These are phyloP conservation scores for Chymomyza costata DNA, from an alignment of 1,140 invertebrate genomes.

Conservation along the genomic window DNA sequence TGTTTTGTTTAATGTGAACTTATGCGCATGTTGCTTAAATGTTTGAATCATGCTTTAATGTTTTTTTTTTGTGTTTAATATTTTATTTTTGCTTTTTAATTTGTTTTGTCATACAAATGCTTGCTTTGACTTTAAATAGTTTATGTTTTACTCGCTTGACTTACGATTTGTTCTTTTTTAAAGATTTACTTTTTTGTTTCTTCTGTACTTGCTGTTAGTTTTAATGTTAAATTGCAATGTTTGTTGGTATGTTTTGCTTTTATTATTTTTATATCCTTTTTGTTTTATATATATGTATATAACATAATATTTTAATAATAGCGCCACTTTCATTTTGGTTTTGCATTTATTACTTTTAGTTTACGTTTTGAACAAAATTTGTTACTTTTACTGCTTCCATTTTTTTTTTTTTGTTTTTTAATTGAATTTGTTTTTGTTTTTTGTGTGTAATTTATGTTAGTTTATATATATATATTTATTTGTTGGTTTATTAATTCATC, in stretches of 20 bases:
- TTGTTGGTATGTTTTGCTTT: not conserved
- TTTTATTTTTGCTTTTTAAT: not conserved
- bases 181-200: too few relatives aligned
- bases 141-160: not conserved
- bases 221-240: not conserved
- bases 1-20: constrained; percentile 28
- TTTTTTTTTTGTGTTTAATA: too few relatives aligned
- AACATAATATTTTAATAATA: constrained; percentile 47
- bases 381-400: constrained; percentile 20
- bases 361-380: constrained; percentile 39
- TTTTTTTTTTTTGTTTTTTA: constrained; percentile 32
- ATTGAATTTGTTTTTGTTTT: constrained; percentile 39
- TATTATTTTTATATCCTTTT: not conserved
- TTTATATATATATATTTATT: constrained; percentile 10
- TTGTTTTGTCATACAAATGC: not conserved
- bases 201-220: too few relatives aligned
- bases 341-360: constrained; percentile 23
- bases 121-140: constrained; percentile 1
- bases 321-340: constrained; percentile 35
- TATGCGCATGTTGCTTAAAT: constrained; percentile 36
- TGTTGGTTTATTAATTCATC: not conserved
- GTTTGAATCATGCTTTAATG: constrained; percentile 13
- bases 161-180: not conserved
- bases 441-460: constrained; percentile 28
- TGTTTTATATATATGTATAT: constrained; percentile 10